A percentile compares a stretch with the other conserved stretches of the same genome.
phyloP scores from a whole-genome alignment of 2,888 invertebrate genomes.

The Disparrhopalites patrizii region DNA sequence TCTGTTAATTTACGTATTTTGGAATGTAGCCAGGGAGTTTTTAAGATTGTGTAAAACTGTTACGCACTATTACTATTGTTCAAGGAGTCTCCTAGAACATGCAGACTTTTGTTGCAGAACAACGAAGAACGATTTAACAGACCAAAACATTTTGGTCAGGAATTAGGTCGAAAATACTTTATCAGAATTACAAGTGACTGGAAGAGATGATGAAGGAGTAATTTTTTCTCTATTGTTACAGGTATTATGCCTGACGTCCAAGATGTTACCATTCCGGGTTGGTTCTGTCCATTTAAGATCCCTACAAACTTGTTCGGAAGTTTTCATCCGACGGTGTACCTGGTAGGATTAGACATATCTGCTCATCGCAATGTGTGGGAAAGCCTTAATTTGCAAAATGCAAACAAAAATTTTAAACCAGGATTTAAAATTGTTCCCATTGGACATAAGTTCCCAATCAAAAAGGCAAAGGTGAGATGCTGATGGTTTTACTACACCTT shows the following conservation, averaged over 20 bases:
- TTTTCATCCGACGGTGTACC: constrained; percentile 79
- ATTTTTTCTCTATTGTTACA: no score
- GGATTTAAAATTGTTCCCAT: constrained; percentile 74
- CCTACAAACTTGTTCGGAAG: constrained; percentile 78
- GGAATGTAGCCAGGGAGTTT: no score
- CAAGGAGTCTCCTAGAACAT: no score
- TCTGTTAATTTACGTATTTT: no score
- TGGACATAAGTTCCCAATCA: constrained; percentile 80
- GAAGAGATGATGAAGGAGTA: no score
- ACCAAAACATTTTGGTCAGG: no score
- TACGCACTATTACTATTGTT: no score
- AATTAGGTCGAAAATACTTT: no score
- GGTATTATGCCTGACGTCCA: neutral
- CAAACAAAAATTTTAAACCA: constrained; percentile 73
- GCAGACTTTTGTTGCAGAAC: no score
- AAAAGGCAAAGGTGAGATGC: constrained; percentile 63
- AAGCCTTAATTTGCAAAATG: constrained; percentile 76
- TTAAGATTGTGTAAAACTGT: no score
- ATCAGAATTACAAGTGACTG: neutral
- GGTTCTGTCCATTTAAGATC: constrained; percentile 54
- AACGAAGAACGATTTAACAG: no score
- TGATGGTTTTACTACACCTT: neutral
- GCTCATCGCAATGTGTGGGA: constrained; percentile 92
- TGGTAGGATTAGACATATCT: constrained; percentile 80
- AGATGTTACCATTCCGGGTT: constrained; percentile 28